These are phyloP conservation scores for Petrosia ficiformis DNA, from an alignment of 37 sponge, comb jelly and placozoan genomes.

Conservation along the genomic window DNA sequence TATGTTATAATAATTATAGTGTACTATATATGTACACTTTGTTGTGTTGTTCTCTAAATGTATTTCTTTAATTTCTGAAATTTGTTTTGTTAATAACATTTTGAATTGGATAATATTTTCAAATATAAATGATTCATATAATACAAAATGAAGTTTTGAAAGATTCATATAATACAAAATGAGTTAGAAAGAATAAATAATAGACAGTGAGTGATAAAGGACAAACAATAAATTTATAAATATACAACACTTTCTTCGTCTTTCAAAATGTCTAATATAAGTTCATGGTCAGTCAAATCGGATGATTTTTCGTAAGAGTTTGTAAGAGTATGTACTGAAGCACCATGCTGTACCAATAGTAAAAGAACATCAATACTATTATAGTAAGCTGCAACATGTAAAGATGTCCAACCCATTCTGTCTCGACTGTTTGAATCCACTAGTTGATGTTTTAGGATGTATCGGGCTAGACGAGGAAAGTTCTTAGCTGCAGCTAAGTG, in stretches of 20 bases:
- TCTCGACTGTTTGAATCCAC: slow-evolving; percentile 30
- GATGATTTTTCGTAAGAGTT: slow-evolving; percentile 52
- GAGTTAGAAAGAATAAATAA: no score
- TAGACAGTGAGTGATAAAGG: no score
- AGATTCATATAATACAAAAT: no score
- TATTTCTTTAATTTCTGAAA: no score
- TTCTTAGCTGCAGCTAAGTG: slow-evolving; percentile 73
- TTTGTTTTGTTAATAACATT: no score
- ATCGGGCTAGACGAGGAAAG: slow-evolving; percentile 42
- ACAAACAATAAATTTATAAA: not conserved
- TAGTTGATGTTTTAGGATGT: slow-evolving; percentile 19
- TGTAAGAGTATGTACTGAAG: slow-evolving; percentile 26
- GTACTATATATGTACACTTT: no score
- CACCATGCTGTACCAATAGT: slow-evolving; percentile 52
- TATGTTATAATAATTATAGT: no score
- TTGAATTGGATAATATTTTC: no score
- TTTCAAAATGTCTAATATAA: slow-evolving; percentile 25
- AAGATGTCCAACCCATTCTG: slow-evolving; percentile 51
- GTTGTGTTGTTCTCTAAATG: no score
- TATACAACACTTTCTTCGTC: slow-evolving; percentile 1
- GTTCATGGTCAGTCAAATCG: slow-evolving; percentile 54
- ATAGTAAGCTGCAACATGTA: slow-evolving; percentile 64
- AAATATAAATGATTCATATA: no score
- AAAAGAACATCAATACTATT: slow-evolving; percentile 43
- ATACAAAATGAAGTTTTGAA: no score